These are phyloP conservation scores for Paradoxurus hermaphroditus DNA, from an alignment of 2,113 vertebrate species.

Conservation along the genomic window DNA sequence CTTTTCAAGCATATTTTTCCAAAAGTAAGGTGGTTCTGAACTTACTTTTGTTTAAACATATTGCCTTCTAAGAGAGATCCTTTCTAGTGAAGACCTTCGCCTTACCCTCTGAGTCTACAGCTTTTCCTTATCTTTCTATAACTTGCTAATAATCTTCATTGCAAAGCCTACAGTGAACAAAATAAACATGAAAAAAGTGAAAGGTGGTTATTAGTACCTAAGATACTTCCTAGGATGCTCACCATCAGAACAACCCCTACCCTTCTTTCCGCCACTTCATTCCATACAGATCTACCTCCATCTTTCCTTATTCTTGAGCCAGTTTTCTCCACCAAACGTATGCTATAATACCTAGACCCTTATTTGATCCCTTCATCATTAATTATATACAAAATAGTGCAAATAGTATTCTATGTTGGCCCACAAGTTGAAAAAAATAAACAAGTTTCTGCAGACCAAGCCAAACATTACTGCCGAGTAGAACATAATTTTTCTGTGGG, in stretches of 20 bases:
- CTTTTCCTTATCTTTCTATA: neutral
- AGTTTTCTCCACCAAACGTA: neutral
- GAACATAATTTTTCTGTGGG: neutral
- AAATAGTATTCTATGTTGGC: neutral
- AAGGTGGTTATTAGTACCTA: neutral
- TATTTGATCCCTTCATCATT: neutral
- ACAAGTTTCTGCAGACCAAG: neutral
- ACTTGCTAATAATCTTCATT: neutral
- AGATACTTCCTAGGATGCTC: neutral
- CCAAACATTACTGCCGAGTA: neutral
- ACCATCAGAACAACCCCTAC: neutral
- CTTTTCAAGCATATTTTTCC: constrained; percentile 10
- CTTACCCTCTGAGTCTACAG: neutral
- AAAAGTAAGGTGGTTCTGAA: neutral
- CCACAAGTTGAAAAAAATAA: neutral
- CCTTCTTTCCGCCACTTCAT: neutral
- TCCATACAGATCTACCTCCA: neutral
- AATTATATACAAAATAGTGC: neutral
- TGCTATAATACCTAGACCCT: neutral
- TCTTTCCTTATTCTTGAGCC: neutral
- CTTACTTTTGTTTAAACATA: neutral
- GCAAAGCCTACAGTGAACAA: neutral
- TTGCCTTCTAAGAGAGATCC: neutral
- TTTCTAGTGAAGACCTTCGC: neutral
- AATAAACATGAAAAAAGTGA: neutral